Conservation (phyloP, 92 coral and sea anemone species). For the Palythoa grandiflora region DNA sequence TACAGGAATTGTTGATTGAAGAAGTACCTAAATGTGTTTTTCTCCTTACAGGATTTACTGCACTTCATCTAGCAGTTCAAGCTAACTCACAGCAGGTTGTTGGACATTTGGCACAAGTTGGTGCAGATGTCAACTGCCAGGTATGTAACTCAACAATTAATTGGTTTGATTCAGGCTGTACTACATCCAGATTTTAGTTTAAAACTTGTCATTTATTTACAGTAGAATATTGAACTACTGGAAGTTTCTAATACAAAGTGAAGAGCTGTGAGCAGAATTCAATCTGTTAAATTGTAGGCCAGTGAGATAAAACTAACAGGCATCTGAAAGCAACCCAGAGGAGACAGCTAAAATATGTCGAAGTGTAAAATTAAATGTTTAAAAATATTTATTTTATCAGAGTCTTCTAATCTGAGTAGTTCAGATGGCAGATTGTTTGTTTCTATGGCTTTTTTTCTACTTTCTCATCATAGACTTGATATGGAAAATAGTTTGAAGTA, state of each 20-base stretch:
- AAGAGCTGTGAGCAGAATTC: too few relatives aligned
- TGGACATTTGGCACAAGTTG: slow-evolving; percentile 69
- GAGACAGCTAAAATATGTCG: too few relatives aligned
- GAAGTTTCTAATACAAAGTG: background rate
- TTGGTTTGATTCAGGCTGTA: background rate
- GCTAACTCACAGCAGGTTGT: slow-evolving; percentile 61
- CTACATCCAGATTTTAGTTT: background rate
- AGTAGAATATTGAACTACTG: background rate
- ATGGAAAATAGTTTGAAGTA: too few relatives aligned
- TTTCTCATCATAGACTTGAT: too few relatives aligned
- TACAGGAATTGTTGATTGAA: background rate
- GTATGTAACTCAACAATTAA: slow-evolving; percentile 36
- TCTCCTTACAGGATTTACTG: slow-evolving; percentile 76
- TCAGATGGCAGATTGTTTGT: too few relatives aligned
- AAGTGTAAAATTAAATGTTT: too few relatives aligned
- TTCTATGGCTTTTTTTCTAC: too few relatives aligned
- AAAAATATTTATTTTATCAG: too few relatives aligned
- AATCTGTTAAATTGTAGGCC: too few relatives aligned
- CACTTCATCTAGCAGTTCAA: slow-evolving; percentile 82
- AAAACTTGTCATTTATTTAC: background rate
- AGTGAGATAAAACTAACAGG: too few relatives aligned
- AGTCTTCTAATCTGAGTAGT: too few relatives aligned
- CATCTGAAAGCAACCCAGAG: too few relatives aligned
- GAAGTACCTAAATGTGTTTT: background rate
- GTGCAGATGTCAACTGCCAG: slow-evolving; percentile 82